Conservation (phyloP, 2,888 invertebrate species). For the Scaptomyza flava region DNA sequence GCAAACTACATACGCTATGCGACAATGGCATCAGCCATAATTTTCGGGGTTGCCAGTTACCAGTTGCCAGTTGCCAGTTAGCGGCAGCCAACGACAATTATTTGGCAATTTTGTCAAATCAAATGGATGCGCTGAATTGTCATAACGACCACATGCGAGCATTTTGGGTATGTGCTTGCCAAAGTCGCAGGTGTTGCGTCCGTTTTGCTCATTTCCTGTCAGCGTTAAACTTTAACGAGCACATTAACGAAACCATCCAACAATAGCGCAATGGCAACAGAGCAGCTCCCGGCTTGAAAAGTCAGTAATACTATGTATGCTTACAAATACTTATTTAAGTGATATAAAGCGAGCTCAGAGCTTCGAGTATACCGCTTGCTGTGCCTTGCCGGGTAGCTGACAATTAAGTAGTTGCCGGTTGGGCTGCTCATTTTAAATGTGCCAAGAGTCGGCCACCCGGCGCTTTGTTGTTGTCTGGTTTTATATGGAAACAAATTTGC, state of each 20-base stretch:
- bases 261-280: constrained; percentile 9
- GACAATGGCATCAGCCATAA: constrained; percentile 25
- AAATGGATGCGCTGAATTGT: constrained; percentile 68
- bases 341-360: constrained; percentile 20
- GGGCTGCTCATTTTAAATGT: constrained; percentile 73
- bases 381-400: constrained; percentile 20
- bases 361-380: constrained; percentile 19
- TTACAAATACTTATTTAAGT: constrained; percentile 9
- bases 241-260: constrained; percentile 62
- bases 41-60: constrained; percentile 45
- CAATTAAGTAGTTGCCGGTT: constrained; percentile 60
- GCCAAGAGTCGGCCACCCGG: constrained; percentile 47
- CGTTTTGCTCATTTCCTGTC: constrained; percentile 68
- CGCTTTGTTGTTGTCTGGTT: constrained; percentile 64
- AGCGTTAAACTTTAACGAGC: constrained; percentile 81
- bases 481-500: constrained; percentile 79
- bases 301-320: constrained; percentile 15
- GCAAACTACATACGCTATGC: constrained; percentile 2
- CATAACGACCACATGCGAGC: constrained; percentile 80
- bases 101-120: constrained; percentile 79
- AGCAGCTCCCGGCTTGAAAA: constrained; percentile 39
- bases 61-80: constrained; percentile 24
- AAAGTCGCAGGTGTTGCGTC: constrained; percentile 58
- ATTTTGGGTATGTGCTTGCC: constrained; percentile 43
- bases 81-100: constrained; percentile 68